These are phyloP conservation scores for Galerucella nymphaeae DNA, from an alignment of 2,888 invertebrate genomes.

Conservation along the genomic window DNA sequence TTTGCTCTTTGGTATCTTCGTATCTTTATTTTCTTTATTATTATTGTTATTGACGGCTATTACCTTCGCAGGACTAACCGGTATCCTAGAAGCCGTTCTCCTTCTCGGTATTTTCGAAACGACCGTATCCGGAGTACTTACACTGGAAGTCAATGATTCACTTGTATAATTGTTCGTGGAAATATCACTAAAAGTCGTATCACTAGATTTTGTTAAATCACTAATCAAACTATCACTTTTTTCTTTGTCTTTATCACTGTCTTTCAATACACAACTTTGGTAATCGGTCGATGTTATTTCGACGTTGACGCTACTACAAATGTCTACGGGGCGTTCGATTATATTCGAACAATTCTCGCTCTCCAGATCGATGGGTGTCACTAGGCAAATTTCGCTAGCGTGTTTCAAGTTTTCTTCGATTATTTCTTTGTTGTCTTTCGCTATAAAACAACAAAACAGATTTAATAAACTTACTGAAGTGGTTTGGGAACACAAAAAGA, in stretches of 20 bases:
- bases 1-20: slow-evolving; percentile 68
- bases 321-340: slow-evolving; percentile 61
- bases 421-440: slow-evolving; percentile 52
- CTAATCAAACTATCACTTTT: slow-evolving; percentile 51
- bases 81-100: slow-evolving; percentile 55
- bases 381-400: slow-evolving; percentile 64
- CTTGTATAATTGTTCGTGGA: slow-evolving; percentile 69
- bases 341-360: slow-evolving; percentile 64
- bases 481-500: background rate
- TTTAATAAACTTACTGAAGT: background rate
- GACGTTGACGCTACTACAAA: slow-evolving; percentile 61
- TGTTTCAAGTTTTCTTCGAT: slow-evolving; percentile 62
- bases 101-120: slow-evolving; percentile 70
- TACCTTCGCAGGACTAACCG: slow-evolving; percentile 58
- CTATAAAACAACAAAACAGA: background rate
- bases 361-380: slow-evolving; percentile 62
- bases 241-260: slow-evolving; percentile 39
- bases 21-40: slow-evolving; percentile 57
- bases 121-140: slow-evolving; percentile 78
- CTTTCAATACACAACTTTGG: slow-evolving; percentile 48
- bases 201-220: slow-evolving; percentile 58
- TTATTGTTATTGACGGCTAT: slow-evolving; percentile 47
- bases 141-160: slow-evolving; percentile 74
- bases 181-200: slow-evolving; percentile 58
- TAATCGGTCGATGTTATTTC: slow-evolving; percentile 58